Conservation (phyloP, 1,140 invertebrate species). For the Hyles vespertilio region DNA sequence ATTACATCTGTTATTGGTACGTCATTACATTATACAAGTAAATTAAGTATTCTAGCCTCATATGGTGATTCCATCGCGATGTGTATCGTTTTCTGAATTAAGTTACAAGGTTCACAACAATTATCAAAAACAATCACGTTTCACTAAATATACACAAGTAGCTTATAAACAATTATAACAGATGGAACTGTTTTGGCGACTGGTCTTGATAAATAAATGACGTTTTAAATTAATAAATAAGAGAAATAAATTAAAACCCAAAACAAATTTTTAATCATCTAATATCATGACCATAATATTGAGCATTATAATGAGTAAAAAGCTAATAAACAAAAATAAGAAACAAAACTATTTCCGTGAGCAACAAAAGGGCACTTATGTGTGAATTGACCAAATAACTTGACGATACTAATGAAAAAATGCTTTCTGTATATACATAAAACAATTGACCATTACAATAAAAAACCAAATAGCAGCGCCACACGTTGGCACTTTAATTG, state of each 20-base stretch:
- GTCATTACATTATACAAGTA: no score
- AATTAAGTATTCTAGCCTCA: no score
- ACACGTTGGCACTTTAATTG: constrained; percentile 62
- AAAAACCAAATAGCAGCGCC: constrained; percentile 34
- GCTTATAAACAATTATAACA: no score
- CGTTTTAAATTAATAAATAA: constrained; percentile 30
- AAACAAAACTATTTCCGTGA: constrained; percentile 39
- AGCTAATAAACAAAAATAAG: constrained; percentile 41
- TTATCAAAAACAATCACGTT: no score
- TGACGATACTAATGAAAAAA: constrained; percentile 36
- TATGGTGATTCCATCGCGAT: no score
- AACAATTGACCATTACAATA: constrained; percentile 62
- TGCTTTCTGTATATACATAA: constrained; percentile 41
- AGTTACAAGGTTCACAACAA: no score
- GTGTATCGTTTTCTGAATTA: no score
- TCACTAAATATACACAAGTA: no score
- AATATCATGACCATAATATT: constrained; percentile 69
- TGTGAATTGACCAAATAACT: constrained; percentile 61
- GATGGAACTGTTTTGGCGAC: no score
- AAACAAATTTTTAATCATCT: constrained; percentile 51
- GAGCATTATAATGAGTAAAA: constrained; percentile 72
- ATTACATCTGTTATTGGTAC: no score
- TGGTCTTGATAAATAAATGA: no score
- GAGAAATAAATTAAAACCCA: constrained; percentile 51
- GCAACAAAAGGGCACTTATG: constrained; percentile 57